Evolutionary conservation across 53 echinoderm and acorn worm genomes (phyloP).

Genomic region (Echinarachnius parma): DNA sequence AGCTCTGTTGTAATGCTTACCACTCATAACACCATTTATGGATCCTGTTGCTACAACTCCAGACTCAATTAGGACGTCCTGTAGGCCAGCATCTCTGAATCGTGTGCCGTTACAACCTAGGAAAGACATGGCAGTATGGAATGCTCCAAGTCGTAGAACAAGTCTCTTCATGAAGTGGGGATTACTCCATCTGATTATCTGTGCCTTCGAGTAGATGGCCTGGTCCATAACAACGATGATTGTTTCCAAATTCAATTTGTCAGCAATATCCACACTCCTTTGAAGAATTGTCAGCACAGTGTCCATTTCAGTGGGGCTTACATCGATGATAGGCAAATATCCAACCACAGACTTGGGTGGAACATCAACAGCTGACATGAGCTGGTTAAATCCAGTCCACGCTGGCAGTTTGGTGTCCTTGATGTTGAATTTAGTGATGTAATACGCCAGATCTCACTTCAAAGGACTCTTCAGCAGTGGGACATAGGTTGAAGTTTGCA

Average conservation of each 20-base stretch:
- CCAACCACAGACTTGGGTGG: neutral
- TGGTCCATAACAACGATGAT: conserved; percentile 59
- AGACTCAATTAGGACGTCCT: conserved; percentile 62
- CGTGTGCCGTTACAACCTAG: conserved; percentile 60
- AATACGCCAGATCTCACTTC: conserved; percentile 25
- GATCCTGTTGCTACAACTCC: conserved; percentile 64
- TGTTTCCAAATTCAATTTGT: conserved; percentile 13
- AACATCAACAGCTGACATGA: neutral
- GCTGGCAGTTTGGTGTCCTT: neutral
- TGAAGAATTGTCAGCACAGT: conserved; percentile 47
- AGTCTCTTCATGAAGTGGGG: conserved; percentile 44
- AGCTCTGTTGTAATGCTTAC: conserved; percentile 62
- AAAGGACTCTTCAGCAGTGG: no score
- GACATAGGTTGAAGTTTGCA: no score
- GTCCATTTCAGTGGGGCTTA: conserved; percentile 44
- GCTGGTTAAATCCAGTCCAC: conserved; percentile 6
- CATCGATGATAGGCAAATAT: conserved; percentile 49
- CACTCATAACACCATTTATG: conserved; percentile 59
- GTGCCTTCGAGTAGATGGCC: conserved; percentile 60
- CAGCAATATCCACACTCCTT: conserved; percentile 35
- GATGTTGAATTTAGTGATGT: conserved; percentile 24
- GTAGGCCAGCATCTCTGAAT: conserved; percentile 65
- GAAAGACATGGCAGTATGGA: conserved; percentile 64
- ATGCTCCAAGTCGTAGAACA: conserved; percentile 59
- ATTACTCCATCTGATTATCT: conserved; percentile 53